Conservation (phyloP, 2,113 vertebrate species). For the Plestiodon gilberti region DNA sequence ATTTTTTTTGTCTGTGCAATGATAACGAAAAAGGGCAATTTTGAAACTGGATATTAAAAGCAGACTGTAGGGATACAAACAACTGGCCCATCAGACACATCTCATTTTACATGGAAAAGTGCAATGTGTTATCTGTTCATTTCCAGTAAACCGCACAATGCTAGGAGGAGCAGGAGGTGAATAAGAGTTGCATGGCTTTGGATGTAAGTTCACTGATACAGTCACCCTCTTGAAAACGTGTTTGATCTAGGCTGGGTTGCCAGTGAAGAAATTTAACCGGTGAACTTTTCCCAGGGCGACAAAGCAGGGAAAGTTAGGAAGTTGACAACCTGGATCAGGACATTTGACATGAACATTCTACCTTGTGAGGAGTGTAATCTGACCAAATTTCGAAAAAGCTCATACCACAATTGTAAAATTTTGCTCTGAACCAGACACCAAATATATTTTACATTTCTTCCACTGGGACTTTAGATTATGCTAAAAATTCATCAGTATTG, state of each 20-base stretch:
- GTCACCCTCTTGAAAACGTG: constrained; percentile 15
- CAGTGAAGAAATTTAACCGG: not conserved
- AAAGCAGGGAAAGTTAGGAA: not conserved
- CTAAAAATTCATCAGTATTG: no score
- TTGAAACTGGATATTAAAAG: constrained; percentile 24
- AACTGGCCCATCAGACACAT: not conserved
- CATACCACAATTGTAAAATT: no score
- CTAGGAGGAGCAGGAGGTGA: not conserved
- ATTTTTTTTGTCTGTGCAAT: constrained; percentile 29
- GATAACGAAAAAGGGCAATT: not conserved
- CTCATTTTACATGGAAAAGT: constrained; percentile 26
- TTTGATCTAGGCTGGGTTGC: not conserved
- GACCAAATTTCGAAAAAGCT: no score
- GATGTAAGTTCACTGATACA: not conserved
- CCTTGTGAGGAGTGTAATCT: no score
- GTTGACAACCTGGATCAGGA: not conserved
- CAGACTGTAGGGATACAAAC: constrained; percentile 4
- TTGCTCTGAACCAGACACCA: no score
- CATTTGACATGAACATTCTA: no score
- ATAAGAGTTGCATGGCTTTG: not conserved
- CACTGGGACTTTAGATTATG: no score
- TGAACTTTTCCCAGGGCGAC: not conserved
- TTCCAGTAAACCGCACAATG: constrained; percentile 4
- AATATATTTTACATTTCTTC: no score
- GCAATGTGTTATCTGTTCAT: not conserved